These are phyloP conservation scores for Rousettus leschenaultii DNA, from an alignment of 2,113 vertebrate genomes.

Conservation along the genomic window DNA sequence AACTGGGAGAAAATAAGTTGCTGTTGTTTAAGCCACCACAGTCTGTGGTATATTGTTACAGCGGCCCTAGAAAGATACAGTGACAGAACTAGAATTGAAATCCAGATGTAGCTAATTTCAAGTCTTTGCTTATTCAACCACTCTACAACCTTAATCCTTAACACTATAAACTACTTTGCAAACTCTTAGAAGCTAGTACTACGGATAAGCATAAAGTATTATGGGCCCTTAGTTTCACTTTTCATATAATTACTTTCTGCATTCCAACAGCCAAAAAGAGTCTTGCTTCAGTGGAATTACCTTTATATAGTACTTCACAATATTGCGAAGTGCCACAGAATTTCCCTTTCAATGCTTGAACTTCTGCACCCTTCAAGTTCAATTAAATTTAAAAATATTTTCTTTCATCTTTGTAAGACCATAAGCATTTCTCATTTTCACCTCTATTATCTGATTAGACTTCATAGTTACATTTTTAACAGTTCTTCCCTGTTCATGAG, in stretches of 20 bases:
- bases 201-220: background rate
- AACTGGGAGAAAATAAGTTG: background rate
- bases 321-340: background rate
- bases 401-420: background rate
- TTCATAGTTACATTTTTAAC: background rate
- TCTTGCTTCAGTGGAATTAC: background rate
- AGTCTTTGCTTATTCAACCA: background rate
- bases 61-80: background rate
- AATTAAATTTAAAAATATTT: conserved; percentile 9
- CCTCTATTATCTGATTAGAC: conserved; percentile 6
- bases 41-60: background rate
- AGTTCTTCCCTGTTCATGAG: background rate
- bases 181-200: background rate
- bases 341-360: background rate
- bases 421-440: background rate
- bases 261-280: background rate
- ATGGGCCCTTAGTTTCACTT: background rate
- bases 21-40: background rate
- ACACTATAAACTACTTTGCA: background rate
- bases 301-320: background rate
- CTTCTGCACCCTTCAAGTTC: background rate
- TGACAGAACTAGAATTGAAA: background rate
- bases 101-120: background rate
- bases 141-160: background rate
- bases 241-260: background rate